Evolutionary conservation across 2,888 invertebrate species (phyloP), one percentile per base, ranked within the genome.

Genomic region (Drosophila mercatorum): DNA sequence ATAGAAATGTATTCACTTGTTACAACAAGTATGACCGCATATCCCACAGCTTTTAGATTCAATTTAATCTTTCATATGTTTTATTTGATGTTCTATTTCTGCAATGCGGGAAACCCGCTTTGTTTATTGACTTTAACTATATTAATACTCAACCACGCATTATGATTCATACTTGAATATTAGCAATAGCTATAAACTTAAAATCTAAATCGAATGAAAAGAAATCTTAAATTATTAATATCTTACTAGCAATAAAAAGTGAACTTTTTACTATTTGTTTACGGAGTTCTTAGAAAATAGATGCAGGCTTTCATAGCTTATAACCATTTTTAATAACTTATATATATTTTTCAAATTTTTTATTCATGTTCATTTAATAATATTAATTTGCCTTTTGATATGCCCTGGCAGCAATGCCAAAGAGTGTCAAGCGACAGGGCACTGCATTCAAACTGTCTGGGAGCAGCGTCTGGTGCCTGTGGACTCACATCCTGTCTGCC

Each of bases 391-490:
- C 10, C n/a, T 5, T n/a, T 31, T n/a, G 3, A 17, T 34, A n/a
- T n/a, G 4, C n/a, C n/a, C 5, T 31, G 10, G 5, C 51, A 66
- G 66, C 46, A 66, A 46, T 66, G 61, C 66, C 17, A 61, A 55
- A 3, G 34, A 47, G 11, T 66, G 66, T 46, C n/a, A 61, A 5
- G 61, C 34, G 1, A 66, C 36, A 5, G 3, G 8, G 2, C 7
- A 41, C 3, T 66, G 61, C 41, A 61, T 61, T 7, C 11, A 38
- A 14, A 17, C 1, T 38, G 38, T 60, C n/a, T 66, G 66, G 66
- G 31, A 47, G 11, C 5, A 41, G 12, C 53, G 34, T 36, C 7
- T 46, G 40, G 61, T 67, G 17, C 47, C 66, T 17, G n/a, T 28
- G 17, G 55, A 67, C 34, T 36, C 5, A 1, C 17, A 17, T 53